Percentiles rank a stretch among this genome's conserved stretches.
Conservation (phyloP, 2,797 vertebrate genomes). For the Parambassis ranga region DNA sequence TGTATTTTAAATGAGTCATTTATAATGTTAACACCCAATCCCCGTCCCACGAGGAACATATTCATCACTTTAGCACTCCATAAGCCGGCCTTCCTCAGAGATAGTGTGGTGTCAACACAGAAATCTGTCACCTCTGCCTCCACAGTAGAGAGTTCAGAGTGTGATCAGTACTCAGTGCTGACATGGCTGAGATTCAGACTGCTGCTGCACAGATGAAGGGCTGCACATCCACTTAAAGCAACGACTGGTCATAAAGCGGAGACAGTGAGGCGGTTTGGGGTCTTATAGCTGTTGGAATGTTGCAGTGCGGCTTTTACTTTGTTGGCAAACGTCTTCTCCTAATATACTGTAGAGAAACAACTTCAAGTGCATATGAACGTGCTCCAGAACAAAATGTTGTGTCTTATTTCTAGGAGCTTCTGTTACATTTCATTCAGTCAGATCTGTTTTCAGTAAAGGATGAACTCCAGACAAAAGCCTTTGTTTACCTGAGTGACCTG, state of each 20-base stretch:
- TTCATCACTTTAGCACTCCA: constrained; percentile 15
- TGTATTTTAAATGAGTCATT: constrained; percentile 15
- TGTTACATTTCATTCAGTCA: constrained; percentile 16
- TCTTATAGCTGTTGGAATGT: not conserved
- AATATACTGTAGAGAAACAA: not conserved
- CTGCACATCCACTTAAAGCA: not conserved
- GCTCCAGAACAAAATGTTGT: not conserved
- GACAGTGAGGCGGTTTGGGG: not conserved
- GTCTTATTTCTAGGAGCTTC: not conserved
- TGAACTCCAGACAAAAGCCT: constrained; percentile 1
- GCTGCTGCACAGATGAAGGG: constrained; percentile 34
- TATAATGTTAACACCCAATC: constrained; percentile 26
- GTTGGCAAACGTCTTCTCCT: too few species aligned
- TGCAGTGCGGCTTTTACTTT: not conserved
- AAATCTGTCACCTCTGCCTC: constrained; percentile 28
- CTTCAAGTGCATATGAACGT: not conserved
- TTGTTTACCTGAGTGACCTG: constrained; percentile 28
- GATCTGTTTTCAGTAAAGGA: constrained; percentile 10
- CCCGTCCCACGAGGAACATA: not conserved
- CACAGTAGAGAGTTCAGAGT: not conserved
- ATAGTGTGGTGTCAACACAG: constrained; percentile 11
- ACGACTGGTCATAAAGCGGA: not conserved
- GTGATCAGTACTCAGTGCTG: not conserved
- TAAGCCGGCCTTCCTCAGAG: constrained; percentile 4
- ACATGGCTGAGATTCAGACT: constrained; percentile 27